Evolutionary conservation across 1,140 invertebrate genomes (phyloP), one percentile per base, ranked within the genome.

Genomic region (Lethrus apterus): DNA sequence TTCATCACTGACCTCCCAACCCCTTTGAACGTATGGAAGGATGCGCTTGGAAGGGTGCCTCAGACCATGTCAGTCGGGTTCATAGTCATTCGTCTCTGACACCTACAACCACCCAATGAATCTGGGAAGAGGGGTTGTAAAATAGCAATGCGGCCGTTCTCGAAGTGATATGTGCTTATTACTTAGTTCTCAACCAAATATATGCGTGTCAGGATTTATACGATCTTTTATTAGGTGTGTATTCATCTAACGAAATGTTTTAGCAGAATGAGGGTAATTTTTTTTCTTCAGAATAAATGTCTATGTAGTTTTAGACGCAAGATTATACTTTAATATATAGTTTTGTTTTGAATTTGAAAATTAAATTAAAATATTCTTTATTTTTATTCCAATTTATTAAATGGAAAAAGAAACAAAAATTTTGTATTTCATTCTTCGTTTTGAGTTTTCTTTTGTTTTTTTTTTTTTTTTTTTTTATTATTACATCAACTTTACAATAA

Each of bases 11-110:
- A 40, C 36, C 36, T 21, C 24, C 36, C 20, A n/a, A 18, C 36
- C 36, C 10, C 9, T 20, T 21, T 20, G 17, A 40, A 21, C 21
- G 10, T 40, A 40, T 24, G 36, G 36, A 21, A 40, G 36, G 36
- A 40, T 21, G 17, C 36, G 36, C 11, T 21, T 20, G 40, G 36
- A 30, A 49, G 46, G 13, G 44, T 15, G 18, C 19, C 47, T 42
- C 41, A 40, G 14, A 21, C 46, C 36, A 42, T 38, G 46, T 49
- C 41, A 44, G 32, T 29, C 30, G 26, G 40, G 40, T 36, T 44
- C 47, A 44, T 49, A 49, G 47, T 44, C 47, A 49, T 49, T 41
- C 24, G 41, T 49, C 47, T 49, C 47, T 49, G 47, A 49, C 47
- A 49, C 40, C 41, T 49, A 35, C 42, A 43, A 44, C 47, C 36